Base-by-base conservation (phyloP, 2,797 vertebrate species). In the Mormyrus hasselquistii region DNA sequence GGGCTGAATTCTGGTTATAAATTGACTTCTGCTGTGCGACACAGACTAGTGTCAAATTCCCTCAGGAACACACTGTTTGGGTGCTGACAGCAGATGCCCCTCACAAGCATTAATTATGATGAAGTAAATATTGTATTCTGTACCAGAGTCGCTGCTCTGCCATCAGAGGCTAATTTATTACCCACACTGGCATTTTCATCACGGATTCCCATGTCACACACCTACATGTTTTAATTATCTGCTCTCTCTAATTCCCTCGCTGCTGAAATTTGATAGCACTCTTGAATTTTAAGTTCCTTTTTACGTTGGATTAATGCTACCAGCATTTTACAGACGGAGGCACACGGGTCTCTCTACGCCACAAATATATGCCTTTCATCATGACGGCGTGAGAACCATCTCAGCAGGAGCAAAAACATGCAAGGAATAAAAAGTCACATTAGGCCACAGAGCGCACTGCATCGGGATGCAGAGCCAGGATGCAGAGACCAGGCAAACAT, bases 241-340 rank as follows among this genome's bases (percentile, higher is more conserved):
- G 73, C 73, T 79, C 73, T 79, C 73, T 79, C 34, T 79, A 79
- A 79, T 19, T 79, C 73, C 34, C 73, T 44, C 34, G 19, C 38
- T 79, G 73, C 73, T 79, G 73, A 38, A 79, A 79, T 79, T 79
- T 44, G 73, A 79, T 79, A 79, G 73, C 34, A 79, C 73, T 79
- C 73, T 44, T 79, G 38, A 38, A 79, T 79, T 79, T 79, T 44
- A 79, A 79, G 73, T 38, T 79, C 73, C 73, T 79, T 79, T 79
- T 44, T 38, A n/a, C 25, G 16, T 16, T 44, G 34, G 73, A 79
- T 44, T 79, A 79, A 79, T 79, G 73, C 73, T 44, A 44, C 34
- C 6, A 41, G 73, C 73, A 79, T 76, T 76, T 76, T 41, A 65
- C 69, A 41, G 29, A 34, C 34, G 2, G 34, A 41, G 69, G 69